A percentile compares a stretch with the other conserved stretches of the same genome.
Evolutionary conservation across 2,888 invertebrate species (phyloP).

Genomic region (Sisyra terminalis): DNA sequence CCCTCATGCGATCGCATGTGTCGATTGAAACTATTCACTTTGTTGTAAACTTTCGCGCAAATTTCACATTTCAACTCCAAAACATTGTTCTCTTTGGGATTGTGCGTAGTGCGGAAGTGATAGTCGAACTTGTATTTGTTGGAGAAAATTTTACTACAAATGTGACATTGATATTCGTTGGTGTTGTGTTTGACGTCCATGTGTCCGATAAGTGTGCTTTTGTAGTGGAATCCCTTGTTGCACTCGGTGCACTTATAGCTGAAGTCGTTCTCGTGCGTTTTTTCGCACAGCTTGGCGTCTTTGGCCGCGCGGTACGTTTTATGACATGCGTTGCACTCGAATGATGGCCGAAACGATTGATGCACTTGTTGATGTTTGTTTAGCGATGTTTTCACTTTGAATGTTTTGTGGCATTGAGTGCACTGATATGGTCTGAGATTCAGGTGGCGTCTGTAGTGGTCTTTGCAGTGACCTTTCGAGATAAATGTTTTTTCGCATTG

Average conservation of each 20-base stretch:
- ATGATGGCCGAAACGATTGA: background rate
- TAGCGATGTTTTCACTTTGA: slow-evolving; percentile 1
- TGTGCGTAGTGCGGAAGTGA: slow-evolving; percentile 11
- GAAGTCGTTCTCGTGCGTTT: slow-evolving; percentile 9
- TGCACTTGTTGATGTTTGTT: background rate
- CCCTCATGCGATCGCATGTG: slow-evolving; percentile 16
- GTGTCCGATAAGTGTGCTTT: slow-evolving; percentile 15
- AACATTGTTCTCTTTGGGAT: slow-evolving; percentile 11
- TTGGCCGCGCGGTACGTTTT: background rate
- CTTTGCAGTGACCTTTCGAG: slow-evolving; percentile 8
- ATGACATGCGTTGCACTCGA: background rate
- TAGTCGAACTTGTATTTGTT: slow-evolving; percentile 8
- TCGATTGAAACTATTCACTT: slow-evolving; percentile 11
- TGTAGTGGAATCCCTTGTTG: slow-evolving; percentile 14
- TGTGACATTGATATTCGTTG: slow-evolving; percentile 9
- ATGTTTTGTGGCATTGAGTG: background rate
- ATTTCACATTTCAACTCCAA: slow-evolving; percentile 18
- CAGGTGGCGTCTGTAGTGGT: slow-evolving; percentile 12
- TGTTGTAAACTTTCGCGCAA: slow-evolving; percentile 20
- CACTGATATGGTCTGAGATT: slow-evolving; percentile 9
- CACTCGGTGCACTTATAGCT: slow-evolving; percentile 11
- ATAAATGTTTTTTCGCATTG: slow-evolving; percentile 11
- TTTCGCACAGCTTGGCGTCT: slow-evolving; percentile 6
- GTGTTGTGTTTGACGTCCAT: slow-evolving; percentile 11
- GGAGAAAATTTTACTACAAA: slow-evolving; percentile 11